Evolutionary conservation across 92 coral and sea anemone species (phyloP).

Genomic region (Epizoanthus rinbou): DNA sequence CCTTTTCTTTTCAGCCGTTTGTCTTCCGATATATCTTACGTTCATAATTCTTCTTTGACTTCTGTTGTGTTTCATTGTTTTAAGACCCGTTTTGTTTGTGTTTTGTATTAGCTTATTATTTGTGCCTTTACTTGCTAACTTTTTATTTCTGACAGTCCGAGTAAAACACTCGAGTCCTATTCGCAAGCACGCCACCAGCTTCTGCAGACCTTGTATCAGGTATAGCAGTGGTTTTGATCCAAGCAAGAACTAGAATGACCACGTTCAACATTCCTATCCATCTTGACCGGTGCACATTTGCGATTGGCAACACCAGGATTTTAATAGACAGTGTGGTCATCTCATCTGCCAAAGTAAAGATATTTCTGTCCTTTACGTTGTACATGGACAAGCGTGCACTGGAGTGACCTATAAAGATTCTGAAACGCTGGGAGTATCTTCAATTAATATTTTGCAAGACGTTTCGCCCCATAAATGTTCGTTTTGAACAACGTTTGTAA

Average conservation of each 20-base stretch:
- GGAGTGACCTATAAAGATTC: no score
- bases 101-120: background rate
- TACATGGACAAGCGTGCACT: no score
- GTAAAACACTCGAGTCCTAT: conserved; percentile 55
- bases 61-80: background rate
- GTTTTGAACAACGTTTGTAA: no score
- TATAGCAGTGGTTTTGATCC: conserved; percentile 27
- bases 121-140: background rate
- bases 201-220: conserved; percentile 79
- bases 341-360: no score
- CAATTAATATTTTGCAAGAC: no score
- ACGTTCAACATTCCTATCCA: background rate
- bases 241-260: background rate
- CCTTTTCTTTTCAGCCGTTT: background rate
- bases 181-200: conserved; percentile 60
- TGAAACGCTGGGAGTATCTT: no score
- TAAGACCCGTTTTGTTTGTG: no score
- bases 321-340: no score
- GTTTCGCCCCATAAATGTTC: no score
- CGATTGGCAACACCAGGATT: background rate
- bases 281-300: background rate
- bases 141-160: conserved; percentile 57
- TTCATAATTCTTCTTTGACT: background rate
- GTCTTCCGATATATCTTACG: no score
- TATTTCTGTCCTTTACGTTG: no score